Conservation (phyloP, 2,113 vertebrate genomes). For the Bettongia penicillata region DNA sequence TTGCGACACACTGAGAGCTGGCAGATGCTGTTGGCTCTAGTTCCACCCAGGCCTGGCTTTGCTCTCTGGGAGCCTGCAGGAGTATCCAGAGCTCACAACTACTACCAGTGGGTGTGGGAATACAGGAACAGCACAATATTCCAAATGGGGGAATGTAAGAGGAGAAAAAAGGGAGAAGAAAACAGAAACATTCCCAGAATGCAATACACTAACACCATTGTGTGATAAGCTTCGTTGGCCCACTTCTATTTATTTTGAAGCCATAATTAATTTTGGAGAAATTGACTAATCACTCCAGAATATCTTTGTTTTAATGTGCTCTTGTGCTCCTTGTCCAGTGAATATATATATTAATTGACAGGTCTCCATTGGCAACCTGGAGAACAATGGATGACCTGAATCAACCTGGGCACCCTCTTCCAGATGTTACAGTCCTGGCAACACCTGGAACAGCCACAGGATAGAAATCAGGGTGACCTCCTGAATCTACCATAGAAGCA, state of each 20-base stretch:
- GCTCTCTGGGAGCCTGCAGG: not conserved
- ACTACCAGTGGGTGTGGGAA: not conserved
- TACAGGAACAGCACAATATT: rapidly evolving
- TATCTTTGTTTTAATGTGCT: not conserved
- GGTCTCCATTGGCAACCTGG: slow-evolving; percentile 67
- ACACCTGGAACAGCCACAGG: slow-evolving; percentile 82
- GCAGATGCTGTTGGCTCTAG: not conserved
- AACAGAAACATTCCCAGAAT: not conserved
- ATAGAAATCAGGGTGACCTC: slow-evolving; percentile 76
- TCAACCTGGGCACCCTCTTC: slow-evolving; percentile 46
- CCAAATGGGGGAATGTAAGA: not conserved
- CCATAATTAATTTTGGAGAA: not conserved
- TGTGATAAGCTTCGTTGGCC: not conserved
- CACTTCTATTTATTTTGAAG: not conserved
- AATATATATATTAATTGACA: slow-evolving; percentile 63
- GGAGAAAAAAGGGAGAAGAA: not conserved
- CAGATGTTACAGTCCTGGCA: slow-evolving; percentile 81
- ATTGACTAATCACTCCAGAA: rapidly evolving
- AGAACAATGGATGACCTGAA: slow-evolving; percentile 77
- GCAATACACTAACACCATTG: rapidly evolving
- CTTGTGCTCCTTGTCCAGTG: not conserved
- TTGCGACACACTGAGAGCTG: slow-evolving; percentile 14
- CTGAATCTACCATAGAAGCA: slow-evolving; percentile 69
- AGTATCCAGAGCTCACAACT: not conserved
- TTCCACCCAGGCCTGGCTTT: not conserved